Conservation (phyloP, 2,113 vertebrate genomes). For the Opisthocomus hoazin region DNA sequence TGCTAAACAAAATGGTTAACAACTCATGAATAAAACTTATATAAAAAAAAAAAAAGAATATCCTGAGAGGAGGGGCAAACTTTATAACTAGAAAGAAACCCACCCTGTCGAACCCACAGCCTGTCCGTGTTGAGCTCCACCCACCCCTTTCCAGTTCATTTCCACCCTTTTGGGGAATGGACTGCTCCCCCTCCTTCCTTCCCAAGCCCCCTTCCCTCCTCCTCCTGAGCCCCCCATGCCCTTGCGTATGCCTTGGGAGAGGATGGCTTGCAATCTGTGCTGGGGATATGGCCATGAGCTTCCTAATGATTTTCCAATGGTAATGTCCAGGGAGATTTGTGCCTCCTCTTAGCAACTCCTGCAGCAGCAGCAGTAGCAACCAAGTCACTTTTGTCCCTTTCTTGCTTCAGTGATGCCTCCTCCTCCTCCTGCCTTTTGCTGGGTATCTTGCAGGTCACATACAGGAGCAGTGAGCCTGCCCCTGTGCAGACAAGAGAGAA, state of each 20-base stretch:
- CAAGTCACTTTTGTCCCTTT: conserved; percentile 69
- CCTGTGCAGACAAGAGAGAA: neutral
- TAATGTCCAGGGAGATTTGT: conserved; percentile 73
- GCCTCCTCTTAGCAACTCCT: conserved; percentile 43
- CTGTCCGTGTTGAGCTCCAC: conserved; percentile 50
- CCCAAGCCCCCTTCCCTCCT: rapidly evolving
- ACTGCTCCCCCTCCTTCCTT: neutral
- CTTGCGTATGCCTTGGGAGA: conserved; percentile 57
- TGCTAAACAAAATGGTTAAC: conserved; percentile 81
- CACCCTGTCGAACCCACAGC: neutral
- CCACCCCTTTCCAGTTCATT: conserved; percentile 76
- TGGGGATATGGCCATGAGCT: conserved; percentile 67
- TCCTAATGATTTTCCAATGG: conserved; percentile 82
- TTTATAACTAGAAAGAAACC: conserved; percentile 3
- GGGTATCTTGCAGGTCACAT: conserved; percentile 3
- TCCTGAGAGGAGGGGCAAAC: conserved; percentile 23
- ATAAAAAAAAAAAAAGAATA: conserved; percentile 2
- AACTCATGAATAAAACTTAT: conserved; percentile 81
- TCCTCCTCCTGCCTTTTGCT: neutral
- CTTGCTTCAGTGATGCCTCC: conserved; percentile 10
- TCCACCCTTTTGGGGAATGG: conserved; percentile 60
- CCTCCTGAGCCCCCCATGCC: neutral
- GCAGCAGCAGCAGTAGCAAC: neutral
- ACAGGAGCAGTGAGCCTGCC: neutral
- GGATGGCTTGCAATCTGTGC: conserved; percentile 76